phyloP scores from a whole-genome alignment of 1,140 invertebrate genomes.

The Globodera rostochiensis region DNA sequence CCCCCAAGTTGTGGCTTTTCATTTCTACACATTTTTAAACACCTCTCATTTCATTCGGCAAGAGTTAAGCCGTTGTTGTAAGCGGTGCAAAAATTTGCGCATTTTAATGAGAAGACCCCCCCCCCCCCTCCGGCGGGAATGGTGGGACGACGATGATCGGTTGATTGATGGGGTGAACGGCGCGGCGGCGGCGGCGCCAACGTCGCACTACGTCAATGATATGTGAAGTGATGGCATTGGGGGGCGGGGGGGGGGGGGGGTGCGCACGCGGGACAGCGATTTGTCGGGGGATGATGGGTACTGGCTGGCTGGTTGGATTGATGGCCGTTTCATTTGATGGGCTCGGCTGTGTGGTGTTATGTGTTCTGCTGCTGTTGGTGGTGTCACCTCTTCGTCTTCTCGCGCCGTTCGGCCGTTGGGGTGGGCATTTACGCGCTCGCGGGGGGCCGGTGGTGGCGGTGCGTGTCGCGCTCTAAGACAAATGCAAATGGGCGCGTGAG shows the following conservation, averaged over 20 bases:
- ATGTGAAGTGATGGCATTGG: background rate
- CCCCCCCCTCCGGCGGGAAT: too few species aligned
- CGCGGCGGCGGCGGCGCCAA: background rate
- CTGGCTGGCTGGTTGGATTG: too few species aligned
- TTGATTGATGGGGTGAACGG: too few species aligned
- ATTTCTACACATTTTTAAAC: background rate
- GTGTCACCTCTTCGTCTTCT: conserved; percentile 5
- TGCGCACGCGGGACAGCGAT: too few species aligned
- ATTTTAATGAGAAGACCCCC: too few species aligned
- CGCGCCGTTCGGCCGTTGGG: background rate
- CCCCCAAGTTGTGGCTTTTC: background rate
- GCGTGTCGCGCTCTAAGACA: conserved; percentile 19
- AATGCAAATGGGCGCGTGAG: conserved; percentile 10
- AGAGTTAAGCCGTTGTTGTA: background rate
- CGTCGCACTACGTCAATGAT: too few species aligned
- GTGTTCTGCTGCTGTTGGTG: background rate
- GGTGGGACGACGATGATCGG: too few species aligned
- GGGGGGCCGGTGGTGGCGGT: conserved; percentile 12
- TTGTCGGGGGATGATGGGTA: too few species aligned
- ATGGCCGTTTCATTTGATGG: background rate
- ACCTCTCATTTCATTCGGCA: too few species aligned
- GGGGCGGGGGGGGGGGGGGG: too few species aligned
- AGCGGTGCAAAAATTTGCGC: too few species aligned
- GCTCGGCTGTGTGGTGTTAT: too few species aligned
- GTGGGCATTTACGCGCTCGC: background rate